Evolutionary conservation across 2,888 invertebrate species (phyloP), one percentile per base, ranked within the genome.

Genomic region (Micropterix aruncella): DNA sequence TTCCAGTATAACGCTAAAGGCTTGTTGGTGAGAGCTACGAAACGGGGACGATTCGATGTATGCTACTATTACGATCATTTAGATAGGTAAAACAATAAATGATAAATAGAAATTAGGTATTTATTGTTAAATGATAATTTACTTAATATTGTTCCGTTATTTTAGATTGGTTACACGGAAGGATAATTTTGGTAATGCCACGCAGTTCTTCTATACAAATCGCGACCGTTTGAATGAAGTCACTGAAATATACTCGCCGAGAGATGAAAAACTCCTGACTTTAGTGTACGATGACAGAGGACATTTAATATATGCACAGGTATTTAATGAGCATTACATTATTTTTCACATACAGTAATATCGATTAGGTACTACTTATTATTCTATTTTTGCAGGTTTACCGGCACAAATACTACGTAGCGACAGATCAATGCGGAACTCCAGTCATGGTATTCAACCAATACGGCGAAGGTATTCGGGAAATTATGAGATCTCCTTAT

Each of bases 381-480:
- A n/a, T n/a, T n/a, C 17, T n/a, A 16, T 18, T 5, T n/a, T 17
- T 17, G 18, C n/a, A 14, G 9, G 16, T 41, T 16, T 41, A 41
- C 17, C 74, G 91, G 15, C 87, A 91, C 60, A 91, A 92, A 60
- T 93, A 90, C 62, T 93, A 93, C 59, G 86, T 93, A 37, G 92
- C 92, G 3, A 91, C 91, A 0, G 93, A 93, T 61, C 91, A 92
- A 60, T 85, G 89, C 59, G 94, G 94, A 36, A 93, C 94, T 0
- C 95, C 96, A 0, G 79, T 94, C 1, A 92, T 93, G 83, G 83
- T 96, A 16, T 95, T 95, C 66, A 93, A 93, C 61, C 88, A 91
- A 59, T 91, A 93, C 53, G 95, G 95, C 40, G 88, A 91, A 65
- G 88, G 91, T 1, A 87, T 94, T 39, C 73, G 94, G 48, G 92